Conservation (phyloP, 2,797 vertebrate genomes). For the Typhlichthys subterraneus region DNA sequence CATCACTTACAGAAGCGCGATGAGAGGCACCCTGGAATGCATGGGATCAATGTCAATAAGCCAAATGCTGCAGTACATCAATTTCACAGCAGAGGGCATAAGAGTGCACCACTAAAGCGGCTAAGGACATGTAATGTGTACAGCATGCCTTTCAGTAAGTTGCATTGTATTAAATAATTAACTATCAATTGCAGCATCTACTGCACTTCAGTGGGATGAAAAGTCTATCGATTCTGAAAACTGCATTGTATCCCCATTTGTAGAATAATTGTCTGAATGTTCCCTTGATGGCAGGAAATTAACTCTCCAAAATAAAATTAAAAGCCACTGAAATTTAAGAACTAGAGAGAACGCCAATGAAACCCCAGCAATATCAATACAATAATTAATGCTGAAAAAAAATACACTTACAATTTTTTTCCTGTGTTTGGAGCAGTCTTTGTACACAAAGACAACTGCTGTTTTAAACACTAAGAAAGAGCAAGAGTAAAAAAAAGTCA, state of each 20-base stretch:
- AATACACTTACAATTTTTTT: conserved; percentile 88
- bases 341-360: conserved; percentile 7
- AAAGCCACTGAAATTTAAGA: conserved; percentile 2
- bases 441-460: conserved; percentile 94
- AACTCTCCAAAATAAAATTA: conserved; percentile 2
- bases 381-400: conserved; percentile 6
- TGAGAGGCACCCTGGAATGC: conserved; percentile 86
- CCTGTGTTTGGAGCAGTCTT: conserved; percentile 93
- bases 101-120: conserved; percentile 6
- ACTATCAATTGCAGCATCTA: neutral
- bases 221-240: neutral
- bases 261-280: too few relatives aligned
- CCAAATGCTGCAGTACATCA: conserved; percentile 28
- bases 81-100: conserved; percentile 44
- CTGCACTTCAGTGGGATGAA: neutral
- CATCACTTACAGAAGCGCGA: conserved; percentile 85
- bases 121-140: too few relatives aligned
- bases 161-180: neutral
- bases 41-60: neutral
- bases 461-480: conserved; percentile 91
- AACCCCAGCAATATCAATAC: neutral
- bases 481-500: conserved; percentile 28
- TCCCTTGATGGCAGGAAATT: too few relatives aligned
- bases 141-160: too few relatives aligned
- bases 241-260: too few relatives aligned